Evolutionary conservation across 2,888 invertebrate species (phyloP).

Genomic region (Junonia oenone): DNA sequence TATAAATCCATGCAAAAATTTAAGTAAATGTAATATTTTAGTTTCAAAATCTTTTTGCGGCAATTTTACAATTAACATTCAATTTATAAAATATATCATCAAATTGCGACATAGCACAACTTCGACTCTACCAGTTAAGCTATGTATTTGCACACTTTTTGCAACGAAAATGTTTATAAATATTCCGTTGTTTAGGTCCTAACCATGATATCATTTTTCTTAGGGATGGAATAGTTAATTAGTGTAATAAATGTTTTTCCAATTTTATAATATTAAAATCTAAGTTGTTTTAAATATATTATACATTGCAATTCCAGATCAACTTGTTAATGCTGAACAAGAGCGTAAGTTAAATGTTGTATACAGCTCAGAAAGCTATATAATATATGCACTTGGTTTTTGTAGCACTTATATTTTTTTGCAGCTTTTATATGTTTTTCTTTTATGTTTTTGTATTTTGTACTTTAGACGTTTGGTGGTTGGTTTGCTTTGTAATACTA

Average conservation of each 20-base stretch:
- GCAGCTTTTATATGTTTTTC: background rate
- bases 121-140: no score
- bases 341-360: slow-evolving; percentile 58
- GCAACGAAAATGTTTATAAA: no score
- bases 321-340: slow-evolving; percentile 59
- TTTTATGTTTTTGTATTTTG: background rate
- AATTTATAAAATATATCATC: no score
- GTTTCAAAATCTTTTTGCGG: no score
- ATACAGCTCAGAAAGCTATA: slow-evolving; percentile 14
- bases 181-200: no score
- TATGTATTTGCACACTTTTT: no score
- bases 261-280: background rate
- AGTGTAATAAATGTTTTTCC: background rate
- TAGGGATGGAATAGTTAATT: background rate
- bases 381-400: slow-evolving; percentile 7
- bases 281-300: background rate
- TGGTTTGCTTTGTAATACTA: background rate
- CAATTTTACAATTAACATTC: no score
- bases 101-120: no score
- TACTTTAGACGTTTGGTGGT: background rate
- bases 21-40: no score
- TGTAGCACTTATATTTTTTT: slow-evolving; percentile 1
- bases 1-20: no score
- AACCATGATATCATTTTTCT: no score
- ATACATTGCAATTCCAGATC: slow-evolving; percentile 56